A percentile compares a stretch with the other conserved stretches of the same genome.
Evolutionary conservation across 1,140 invertebrate genomes (phyloP).

Genomic region (Melipona quadrifasciata): DNA sequence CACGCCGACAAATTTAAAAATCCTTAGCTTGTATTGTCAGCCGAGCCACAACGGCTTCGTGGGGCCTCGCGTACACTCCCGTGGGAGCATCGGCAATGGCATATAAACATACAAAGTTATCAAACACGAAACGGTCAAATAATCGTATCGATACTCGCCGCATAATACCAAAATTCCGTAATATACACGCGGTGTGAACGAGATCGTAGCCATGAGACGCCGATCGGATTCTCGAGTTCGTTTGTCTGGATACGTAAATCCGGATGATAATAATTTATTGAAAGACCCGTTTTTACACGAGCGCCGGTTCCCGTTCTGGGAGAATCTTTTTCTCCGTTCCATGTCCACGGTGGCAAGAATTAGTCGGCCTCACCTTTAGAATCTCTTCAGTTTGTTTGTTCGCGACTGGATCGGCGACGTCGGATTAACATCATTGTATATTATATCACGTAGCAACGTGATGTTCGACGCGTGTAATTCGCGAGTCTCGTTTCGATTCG

Average conservation of each 20-base stretch:
- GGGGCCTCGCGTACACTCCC: neutral
- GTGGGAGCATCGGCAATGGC: neutral
- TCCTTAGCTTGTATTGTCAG: constrained; percentile 1
- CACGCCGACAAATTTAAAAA: constrained; percentile 29
- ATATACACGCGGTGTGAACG: constrained; percentile 49
- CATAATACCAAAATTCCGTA: constrained; percentile 43
- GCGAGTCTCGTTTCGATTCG: neutral
- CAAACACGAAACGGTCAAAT: constrained; percentile 61
- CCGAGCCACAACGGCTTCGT: neutral
- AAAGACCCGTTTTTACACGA: constrained; percentile 29
- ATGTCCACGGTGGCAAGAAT: constrained; percentile 38
- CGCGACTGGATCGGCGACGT: neutral
- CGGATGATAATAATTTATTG: constrained; percentile 53
- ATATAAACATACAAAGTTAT: constrained; percentile 30
- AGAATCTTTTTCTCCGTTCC: constrained; percentile 4
- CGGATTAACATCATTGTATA: constrained; percentile 27
- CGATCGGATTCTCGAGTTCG: constrained; percentile 32
- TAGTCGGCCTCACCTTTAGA: constrained; percentile 24
- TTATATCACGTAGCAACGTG: neutral
- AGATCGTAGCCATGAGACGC: constrained; percentile 24
- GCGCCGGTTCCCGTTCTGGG: neutral
- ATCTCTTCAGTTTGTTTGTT: constrained; percentile 24
- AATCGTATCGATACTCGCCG: constrained; percentile 84
- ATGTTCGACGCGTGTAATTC: neutral
- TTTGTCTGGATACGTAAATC: constrained; percentile 51